Base-by-base conservation (phyloP, 1,140 invertebrate genomes). In the Coenobita brevimanus region DNA sequence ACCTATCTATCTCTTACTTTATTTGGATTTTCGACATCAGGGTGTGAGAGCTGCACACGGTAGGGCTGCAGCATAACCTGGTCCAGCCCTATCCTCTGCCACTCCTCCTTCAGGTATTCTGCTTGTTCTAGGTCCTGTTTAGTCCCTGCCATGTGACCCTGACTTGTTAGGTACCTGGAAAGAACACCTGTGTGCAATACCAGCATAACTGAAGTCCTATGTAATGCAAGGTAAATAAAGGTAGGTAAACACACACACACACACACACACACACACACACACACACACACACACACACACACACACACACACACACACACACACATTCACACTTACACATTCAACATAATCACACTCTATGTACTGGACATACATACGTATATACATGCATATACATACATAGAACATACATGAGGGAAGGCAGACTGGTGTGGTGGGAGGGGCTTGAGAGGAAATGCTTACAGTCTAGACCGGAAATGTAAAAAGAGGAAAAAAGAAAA, bases 111-210 rank as follows among this genome's bases (percentile, higher is more conserved):
- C 10, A 91, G 73, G 64, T 90, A 80, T 33, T 85, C 50, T 0
- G 90, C 90, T 27, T 91, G 90, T 10, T 86, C 69, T 41, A 89
- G 73, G 73, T 90, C 90, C 54, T 82, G 79, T 46, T 64, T 64
- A 0, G 90, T 90, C 0, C 90, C 90, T 3, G 89, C 82, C 89
- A 89, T 80, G 81, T 90, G 90, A 17, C 88, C 82, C 67, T 69
- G 60, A 36, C 76, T 71, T 33, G 88, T 90, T 6, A 89, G 80
- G 50, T 88, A 76, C 36, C 90, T 90, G 82, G 3, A 36, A 41
- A n/a, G n/a, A n/a, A n/a, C n/a, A n/a, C n/a, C n/a, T n/a, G n/a
- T n/a, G n/a, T n/a, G n/a, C n/a, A n/a, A n/a, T n/a, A n/a, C n/a
- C n/a, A n/a, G n/a, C n/a, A n/a, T n/a, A n/a, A n/a, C n/a, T n/a